Evolutionary conservation across 2,888 invertebrate species (phyloP).

Genomic region (Andrena bucephala): DNA sequence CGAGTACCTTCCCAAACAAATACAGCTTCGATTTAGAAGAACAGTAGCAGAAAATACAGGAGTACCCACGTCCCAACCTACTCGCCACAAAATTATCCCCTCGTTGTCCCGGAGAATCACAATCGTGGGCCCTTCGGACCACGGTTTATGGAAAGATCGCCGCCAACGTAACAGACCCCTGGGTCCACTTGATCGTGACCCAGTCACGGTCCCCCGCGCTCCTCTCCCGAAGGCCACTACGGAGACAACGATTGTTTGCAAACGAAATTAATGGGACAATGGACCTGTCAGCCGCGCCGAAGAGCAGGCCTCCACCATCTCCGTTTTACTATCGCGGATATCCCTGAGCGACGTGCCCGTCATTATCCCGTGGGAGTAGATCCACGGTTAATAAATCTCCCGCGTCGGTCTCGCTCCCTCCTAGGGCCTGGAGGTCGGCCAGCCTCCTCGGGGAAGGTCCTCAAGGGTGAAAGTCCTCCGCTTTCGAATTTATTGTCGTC

Average conservation of each 20-base stretch:
- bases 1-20: too few relatives aligned
- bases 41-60: too few relatives aligned
- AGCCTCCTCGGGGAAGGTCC: neutral
- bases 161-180: neutral
- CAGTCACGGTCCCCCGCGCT: slow-evolving; percentile 15
- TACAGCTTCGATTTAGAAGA: too few relatives aligned
- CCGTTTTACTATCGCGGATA: slow-evolving; percentile 49
- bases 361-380: slow-evolving; percentile 12
- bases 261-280: slow-evolving; percentile 55
- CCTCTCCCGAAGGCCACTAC: neutral
- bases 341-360: slow-evolving; percentile 8
- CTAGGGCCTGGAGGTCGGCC: neutral
- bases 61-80: too few relatives aligned
- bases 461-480: slow-evolving; percentile 54
- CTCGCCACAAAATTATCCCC: too few relatives aligned
- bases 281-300: neutral
- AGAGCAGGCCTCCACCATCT: neutral
- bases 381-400: slow-evolving; percentile 43
- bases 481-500: slow-evolving; percentile 71
- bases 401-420: neutral
- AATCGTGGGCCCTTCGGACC: too few relatives aligned
- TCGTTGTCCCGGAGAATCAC: too few relatives aligned
- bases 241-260: slow-evolving; percentile 43
- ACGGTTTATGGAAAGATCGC: too few relatives aligned
- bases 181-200: slow-evolving; percentile 31